phyloP scores from a whole-genome alignment of 2,797 vertebrate genomes.

The Adelosebastes latens region DNA sequence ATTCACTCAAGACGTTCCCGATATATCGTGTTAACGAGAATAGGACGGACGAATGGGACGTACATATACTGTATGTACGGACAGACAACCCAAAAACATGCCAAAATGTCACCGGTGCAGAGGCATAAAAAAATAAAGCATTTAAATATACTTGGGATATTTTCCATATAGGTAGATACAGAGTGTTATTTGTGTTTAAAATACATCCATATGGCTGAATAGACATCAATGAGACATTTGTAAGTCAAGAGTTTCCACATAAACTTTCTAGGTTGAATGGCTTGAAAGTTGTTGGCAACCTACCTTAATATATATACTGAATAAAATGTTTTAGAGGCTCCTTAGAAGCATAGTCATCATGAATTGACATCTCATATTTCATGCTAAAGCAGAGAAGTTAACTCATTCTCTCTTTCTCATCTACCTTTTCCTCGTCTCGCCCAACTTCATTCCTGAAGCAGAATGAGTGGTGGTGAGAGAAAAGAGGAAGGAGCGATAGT shows the following conservation, averaged over 20 bases:
- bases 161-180: neutral
- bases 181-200: neutral
- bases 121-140: no score
- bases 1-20: no score
- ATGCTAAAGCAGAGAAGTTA: conserved; percentile 9
- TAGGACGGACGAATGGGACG: no score
- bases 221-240: neutral
- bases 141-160: neutral
- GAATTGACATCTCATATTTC: conserved; percentile 12
- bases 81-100: no score
- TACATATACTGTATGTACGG: no score
- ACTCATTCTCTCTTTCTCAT: neutral
- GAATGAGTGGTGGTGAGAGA: conserved; percentile 10
- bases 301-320: neutral
- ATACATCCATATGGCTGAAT: neutral
- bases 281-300: neutral
- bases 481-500: neutral
- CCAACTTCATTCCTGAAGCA: conserved; percentile 3
- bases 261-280: neutral
- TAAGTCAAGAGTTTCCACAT: neutral
- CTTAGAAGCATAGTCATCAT: conserved; percentile 5
- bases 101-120: no score
- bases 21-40: no score
- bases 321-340: conserved; percentile 6
- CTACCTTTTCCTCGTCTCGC: neutral